A percentile compares a stretch with the other conserved stretches of the same genome.
phyloP scores from a whole-genome alignment of 2,113 vertebrate species.

The Rhadina sibilatrix region DNA sequence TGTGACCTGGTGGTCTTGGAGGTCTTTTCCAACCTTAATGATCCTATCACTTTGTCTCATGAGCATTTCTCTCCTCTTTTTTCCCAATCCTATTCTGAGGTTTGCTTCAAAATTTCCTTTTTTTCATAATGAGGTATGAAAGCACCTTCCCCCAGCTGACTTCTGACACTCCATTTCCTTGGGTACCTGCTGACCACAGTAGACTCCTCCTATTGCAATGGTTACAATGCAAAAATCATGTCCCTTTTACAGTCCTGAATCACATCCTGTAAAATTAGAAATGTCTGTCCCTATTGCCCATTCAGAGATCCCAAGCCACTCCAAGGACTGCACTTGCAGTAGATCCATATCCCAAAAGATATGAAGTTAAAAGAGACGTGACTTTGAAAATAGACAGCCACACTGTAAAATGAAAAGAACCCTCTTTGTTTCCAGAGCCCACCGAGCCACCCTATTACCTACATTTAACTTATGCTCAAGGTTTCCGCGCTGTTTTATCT shows the following conservation, averaged over 20 bases:
- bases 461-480: neutral
- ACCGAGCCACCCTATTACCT: neutral
- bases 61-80: neutral
- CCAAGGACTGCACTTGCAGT: neutral
- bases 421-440: neutral
- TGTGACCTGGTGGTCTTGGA: neutral
- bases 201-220: neutral
- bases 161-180: neutral
- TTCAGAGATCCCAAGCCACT: neutral
- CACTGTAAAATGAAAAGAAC: neutral
- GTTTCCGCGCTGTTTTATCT: neutral
- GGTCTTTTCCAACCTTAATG: neutral
- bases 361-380: neutral
- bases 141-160: neutral
- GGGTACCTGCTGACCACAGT: too few species aligned
- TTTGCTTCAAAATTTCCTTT: neutral
- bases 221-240: neutral
- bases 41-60: neutral
- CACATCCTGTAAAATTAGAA: neutral
- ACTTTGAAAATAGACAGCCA: neutral
- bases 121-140: neutral
- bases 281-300: neutral
- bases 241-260: neutral
- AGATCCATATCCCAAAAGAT: neutral
- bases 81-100: neutral